Evolutionary conservation across 30 jellyfish, hydroid and myxozoan species (phyloP), one percentile per base, ranked within the genome.

Genomic region (Pelagia noctiluca): DNA sequence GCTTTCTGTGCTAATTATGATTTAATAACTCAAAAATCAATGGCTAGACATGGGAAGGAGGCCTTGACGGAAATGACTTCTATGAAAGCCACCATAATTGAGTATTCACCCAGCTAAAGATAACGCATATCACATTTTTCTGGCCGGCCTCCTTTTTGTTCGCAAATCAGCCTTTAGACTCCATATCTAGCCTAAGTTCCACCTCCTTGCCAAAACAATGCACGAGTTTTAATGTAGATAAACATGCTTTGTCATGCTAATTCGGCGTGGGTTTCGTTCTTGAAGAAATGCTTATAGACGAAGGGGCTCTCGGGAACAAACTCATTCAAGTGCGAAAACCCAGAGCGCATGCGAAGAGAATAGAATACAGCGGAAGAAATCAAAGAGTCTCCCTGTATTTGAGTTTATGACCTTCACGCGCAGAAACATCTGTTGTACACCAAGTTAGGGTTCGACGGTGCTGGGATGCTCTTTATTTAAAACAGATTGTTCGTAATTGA

Each of bases 241-340:
- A 36, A 22, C 49, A 38, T 19, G 68, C 84, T 18, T 80, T 80
- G 76, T 46, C 54, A 64, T 65, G 90, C 52, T 13, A 80, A 64
- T 48, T 13, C 76, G 30, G 90, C 84, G 90, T 80, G 90, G 90
- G 83, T 69, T 64, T 23, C n/a, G n/a, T 19, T n/a, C 22, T 50
- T 54, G 54, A 49, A 61, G 53, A 36, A 47, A 50, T 26, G 64
- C 28, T 19, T 30, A 68, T 18, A 22, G 76, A 64, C 26, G 50
- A 68, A 57, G 64, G 18, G 76, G 84, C 76, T 83, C 90, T 48
- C 18, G 69, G 82, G 82, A 68, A 65, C 68, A 25, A 80, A 52
- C 65, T n/a, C 53, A 35, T 53, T 80, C 68, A 68, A 37, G 75
- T 48, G 90, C 36, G n/a, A 68, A 80, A 49, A 46, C 77, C 90